phyloP scores from a whole-genome alignment of 2,113 vertebrate species.

The Menura novaehollandiae region DNA sequence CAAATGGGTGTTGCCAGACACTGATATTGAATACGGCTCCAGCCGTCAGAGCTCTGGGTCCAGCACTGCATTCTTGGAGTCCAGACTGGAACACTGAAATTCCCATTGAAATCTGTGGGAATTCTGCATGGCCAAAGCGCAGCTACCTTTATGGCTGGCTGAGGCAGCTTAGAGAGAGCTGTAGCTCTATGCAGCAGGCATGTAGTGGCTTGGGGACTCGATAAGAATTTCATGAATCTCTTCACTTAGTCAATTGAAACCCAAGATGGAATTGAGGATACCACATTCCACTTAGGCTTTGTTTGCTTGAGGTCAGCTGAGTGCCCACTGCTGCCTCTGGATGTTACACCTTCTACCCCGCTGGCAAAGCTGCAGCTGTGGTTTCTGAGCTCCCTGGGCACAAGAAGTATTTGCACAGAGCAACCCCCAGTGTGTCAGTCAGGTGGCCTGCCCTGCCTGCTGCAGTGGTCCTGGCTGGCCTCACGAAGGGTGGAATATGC shows the following conservation, averaged over 20 bases:
- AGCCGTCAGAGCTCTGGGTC: conserved; percentile 37
- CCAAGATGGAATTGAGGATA: conserved; percentile 8
- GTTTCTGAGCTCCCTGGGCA: background rate
- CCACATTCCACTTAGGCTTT: conserved; percentile 39
- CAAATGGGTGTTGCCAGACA: conserved; percentile 49
- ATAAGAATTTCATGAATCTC: conserved; percentile 10
- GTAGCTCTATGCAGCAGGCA: background rate
- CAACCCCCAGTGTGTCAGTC: background rate
- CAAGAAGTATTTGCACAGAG: background rate
- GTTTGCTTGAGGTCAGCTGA: conserved; percentile 39
- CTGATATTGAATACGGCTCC: conserved; percentile 59
- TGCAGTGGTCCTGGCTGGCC: background rate
- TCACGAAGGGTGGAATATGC: background rate
- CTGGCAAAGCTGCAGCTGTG: background rate
- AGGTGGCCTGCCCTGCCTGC: background rate
- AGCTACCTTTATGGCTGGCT: conserved; percentile 35
- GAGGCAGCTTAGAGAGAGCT: background rate
- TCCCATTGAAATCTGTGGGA: conserved; percentile 55
- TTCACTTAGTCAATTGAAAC: conserved; percentile 41
- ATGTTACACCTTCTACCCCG: background rate
- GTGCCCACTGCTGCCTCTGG: conserved; percentile 18
- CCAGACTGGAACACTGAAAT: conserved; percentile 41
- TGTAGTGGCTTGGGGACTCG: background rate
- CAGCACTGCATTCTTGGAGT: conserved; percentile 29
- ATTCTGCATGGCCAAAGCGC: conserved; percentile 21